Evolutionary conservation across 2,797 vertebrate genomes (phyloP), one percentile per base, ranked within the genome.

Genomic region (Spizella passerina): DNA sequence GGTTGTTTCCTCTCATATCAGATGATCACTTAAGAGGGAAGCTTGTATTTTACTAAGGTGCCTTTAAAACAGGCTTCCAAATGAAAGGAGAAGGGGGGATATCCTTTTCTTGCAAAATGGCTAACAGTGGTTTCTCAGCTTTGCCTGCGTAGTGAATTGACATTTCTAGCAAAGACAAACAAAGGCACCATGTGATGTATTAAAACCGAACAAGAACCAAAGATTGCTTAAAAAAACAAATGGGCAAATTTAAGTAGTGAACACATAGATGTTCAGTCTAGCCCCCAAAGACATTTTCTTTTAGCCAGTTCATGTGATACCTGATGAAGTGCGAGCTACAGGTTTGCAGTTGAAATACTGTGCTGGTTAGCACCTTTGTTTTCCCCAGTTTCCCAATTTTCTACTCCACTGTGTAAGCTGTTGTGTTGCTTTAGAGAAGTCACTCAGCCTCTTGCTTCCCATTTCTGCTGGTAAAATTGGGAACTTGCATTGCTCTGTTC

Each of bases 161-260:
- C 34, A 22, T 39, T 79, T 56, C 59, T 90, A 55, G 72, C 3
- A 17, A 80, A 72, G 60, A 57, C 15, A 85, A 59, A 76, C 0
- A 59, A 8, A 68, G 72, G 20, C 0, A 0, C 2, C 2, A 44
- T 53, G n/a, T 0, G 0, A 15, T 55, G 8, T 44, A 39, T 53
- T 80, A n/a, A 87, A 87, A 77, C 14, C 16, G 10, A 27, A 32
- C 14, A 29, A 47, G 44, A 89, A 52, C 63, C 18, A 72, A 65
- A 69, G 68, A 50, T 7, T 61, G 47, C 46, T 82, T 55, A 36
- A 55, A 59, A 85, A 72, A 16, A 0, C 5, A 55, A 63, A 80
- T 6, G 29, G 52, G 36, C 16, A 44, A 59, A 72, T 29, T 47
- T 56, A 56, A 65, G 20, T 32, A 61, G 22, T 9, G 14, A 76